Conservation (phyloP, 2,888 invertebrate genomes). For the Apotomis turbidana region DNA sequence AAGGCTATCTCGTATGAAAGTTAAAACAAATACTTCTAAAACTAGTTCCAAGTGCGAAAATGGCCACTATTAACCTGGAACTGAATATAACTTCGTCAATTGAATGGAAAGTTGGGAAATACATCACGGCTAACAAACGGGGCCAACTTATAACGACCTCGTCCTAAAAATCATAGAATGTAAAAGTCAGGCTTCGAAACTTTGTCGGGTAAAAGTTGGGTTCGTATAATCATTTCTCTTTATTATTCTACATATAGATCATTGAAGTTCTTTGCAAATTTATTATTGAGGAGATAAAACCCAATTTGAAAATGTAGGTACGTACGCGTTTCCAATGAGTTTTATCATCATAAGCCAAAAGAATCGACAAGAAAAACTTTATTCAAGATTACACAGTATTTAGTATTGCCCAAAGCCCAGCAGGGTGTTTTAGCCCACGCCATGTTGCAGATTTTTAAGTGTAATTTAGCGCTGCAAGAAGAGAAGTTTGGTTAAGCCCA, state of each 20-base stretch:
- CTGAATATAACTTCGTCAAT: background rate
- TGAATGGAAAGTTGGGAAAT: background rate
- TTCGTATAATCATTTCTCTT: background rate
- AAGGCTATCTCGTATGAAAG: too few species aligned
- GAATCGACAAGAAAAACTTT: too few species aligned
- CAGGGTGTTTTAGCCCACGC: too few species aligned
- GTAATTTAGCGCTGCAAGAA: conserved; percentile 13
- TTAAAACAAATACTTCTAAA: background rate
- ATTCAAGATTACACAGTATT: too few species aligned
- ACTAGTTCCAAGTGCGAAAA: background rate
- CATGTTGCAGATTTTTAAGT: background rate
- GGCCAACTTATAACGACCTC: conserved; percentile 29
- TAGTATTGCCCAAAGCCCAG: too few species aligned
- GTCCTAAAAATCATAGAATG: background rate
- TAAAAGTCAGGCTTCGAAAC: background rate
- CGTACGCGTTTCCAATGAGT: too few species aligned
- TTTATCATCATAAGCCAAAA: too few species aligned
- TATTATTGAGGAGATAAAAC: too few species aligned
- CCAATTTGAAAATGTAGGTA: too few species aligned
- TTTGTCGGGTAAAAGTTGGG: background rate
- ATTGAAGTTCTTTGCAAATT: too few species aligned
- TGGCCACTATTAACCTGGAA: background rate
- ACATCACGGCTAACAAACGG: conserved; percentile 9
- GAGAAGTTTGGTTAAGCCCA: conserved; percentile 14
- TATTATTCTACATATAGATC: background rate